Percentiles rank a stretch among this genome's conserved stretches.
Conservation (phyloP, 2,113 vertebrate species). For the Eonycteris spelaea region DNA sequence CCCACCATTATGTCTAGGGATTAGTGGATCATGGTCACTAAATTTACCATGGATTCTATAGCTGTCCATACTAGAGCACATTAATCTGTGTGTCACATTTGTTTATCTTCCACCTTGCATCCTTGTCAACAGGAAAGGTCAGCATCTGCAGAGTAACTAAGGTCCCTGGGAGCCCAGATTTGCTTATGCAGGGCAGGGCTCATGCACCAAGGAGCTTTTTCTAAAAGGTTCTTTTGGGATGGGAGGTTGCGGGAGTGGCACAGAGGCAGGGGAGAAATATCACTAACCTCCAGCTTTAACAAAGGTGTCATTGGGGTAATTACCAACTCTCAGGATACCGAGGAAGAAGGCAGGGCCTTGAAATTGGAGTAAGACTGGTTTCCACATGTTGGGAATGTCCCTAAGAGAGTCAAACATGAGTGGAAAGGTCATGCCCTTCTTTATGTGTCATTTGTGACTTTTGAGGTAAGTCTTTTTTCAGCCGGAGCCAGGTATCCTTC, state of each 20-base stretch:
- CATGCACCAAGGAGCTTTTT: not conserved
- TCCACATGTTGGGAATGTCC: constrained; percentile 84
- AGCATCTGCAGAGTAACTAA: not conserved
- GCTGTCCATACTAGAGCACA: rapidly evolving
- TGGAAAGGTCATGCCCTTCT: not conserved
- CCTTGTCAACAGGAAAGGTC: too few relatives aligned
- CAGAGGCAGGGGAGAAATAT: not conserved
- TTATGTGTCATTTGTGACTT: not conserved
- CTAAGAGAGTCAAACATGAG: constrained; percentile 74
- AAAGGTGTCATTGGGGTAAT: constrained; percentile 90
- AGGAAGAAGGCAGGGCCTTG: constrained; percentile 90
- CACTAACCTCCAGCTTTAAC: constrained; percentile 89
- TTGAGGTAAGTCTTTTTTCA: not conserved
- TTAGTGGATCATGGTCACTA: not conserved
- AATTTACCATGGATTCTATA: not conserved
- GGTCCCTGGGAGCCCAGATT: not conserved
- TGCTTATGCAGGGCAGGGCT: not conserved
- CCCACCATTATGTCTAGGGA: not conserved
- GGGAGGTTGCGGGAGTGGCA: too few relatives aligned
- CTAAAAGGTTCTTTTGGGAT: not conserved
- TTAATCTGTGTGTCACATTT: not conserved
- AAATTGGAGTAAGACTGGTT: constrained; percentile 74
- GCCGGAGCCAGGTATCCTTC: not conserved
- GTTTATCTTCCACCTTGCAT: not conserved
- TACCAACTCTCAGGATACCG: constrained; percentile 84